Evolutionary conservation across 2,888 invertebrate genomes (phyloP), one percentile per base, ranked within the genome.

Genomic region (Temnothorax unifasciatus): DNA sequence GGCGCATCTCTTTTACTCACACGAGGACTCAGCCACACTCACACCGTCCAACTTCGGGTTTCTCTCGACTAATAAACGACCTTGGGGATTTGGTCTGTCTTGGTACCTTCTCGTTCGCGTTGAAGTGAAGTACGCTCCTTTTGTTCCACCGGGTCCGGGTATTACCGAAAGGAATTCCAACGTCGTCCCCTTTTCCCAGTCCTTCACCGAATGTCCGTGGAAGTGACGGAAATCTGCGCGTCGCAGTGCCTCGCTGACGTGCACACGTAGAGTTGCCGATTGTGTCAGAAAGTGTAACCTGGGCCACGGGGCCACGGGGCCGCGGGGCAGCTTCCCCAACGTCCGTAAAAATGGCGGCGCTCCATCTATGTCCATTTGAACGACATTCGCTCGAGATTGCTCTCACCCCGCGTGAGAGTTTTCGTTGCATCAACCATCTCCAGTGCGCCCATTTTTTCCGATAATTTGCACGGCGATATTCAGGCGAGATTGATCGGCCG

Each of bases 61-160:
- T 82, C 76, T 66, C 69, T 66, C 71, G 85, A 85, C 86, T 90
- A 90, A 88, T 88, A 90, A 88, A 91, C 86, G 86, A 90, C 88
- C 86, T 88, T 9, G 81, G 86, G 90, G 87, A 90, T 90, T 91
- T 87, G 74, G 76, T 81, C 69, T 79, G 83, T 84, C 84, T 71
- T 82, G 69, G 76, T 68, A 50, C 76, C 79, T 79, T 81, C 57
- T n/a, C 73, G 54, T 85, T 86, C 74, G 41, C 57, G 44, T 66
- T 64, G 34, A 54, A 57, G 29, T 75, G 79, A 89, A 87, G 79
- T 86, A 82, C 79, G 84, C 75, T 69, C 44, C 71, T 57, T 61
- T 52, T 54, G 69, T 82, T 84, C 64, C 76, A 54, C 18, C 50
- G 61, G 11, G 54, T 5, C 41, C 50, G 73, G 64, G 57, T 66